Evolutionary conservation across 1,140 invertebrate species (phyloP).

Genomic region (Drosophila gunungcola): DNA sequence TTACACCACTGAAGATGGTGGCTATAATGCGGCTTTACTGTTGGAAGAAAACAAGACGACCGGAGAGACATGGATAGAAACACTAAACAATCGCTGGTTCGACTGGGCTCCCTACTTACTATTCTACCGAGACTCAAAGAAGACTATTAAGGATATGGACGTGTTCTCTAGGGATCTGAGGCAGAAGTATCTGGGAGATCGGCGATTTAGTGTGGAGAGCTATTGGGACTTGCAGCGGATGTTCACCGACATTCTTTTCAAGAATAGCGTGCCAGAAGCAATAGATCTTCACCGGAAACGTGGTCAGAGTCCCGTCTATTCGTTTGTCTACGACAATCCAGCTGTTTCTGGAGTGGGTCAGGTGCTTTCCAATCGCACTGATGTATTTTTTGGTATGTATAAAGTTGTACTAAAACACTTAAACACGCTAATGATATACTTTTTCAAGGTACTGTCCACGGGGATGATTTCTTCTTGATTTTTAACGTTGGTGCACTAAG

Average conservation of each 20-base stretch:
- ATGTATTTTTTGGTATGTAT: constrained; percentile 38
- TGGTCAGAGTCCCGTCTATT: constrained; percentile 48
- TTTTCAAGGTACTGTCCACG: constrained; percentile 35
- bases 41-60: constrained; percentile 16
- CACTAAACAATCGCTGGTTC: constrained; percentile 54
- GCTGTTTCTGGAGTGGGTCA: constrained; percentile 29
- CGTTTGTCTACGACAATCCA: constrained; percentile 62
- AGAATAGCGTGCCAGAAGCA: constrained; percentile 41
- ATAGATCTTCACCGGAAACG: constrained; percentile 42
- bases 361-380: constrained; percentile 36
- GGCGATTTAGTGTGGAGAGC: constrained; percentile 45
- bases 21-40: constrained; percentile 85
- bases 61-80: constrained; percentile 21
- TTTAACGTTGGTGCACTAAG: background rate
- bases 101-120: constrained; percentile 58
- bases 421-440: background rate
- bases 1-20: constrained; percentile 85
- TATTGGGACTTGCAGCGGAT: constrained; percentile 52
- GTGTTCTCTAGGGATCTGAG: constrained; percentile 39
- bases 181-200: constrained; percentile 40
- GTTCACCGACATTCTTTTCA: constrained; percentile 64
- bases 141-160: constrained; percentile 28
- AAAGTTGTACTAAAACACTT: background rate
- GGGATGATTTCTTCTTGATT: constrained; percentile 27
- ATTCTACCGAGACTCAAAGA: constrained; percentile 38